Evolutionary conservation across 2,113 vertebrate genomes (phyloP), one percentile per base, ranked within the genome.

Genomic region (Gambusia holbrooki): DNA sequence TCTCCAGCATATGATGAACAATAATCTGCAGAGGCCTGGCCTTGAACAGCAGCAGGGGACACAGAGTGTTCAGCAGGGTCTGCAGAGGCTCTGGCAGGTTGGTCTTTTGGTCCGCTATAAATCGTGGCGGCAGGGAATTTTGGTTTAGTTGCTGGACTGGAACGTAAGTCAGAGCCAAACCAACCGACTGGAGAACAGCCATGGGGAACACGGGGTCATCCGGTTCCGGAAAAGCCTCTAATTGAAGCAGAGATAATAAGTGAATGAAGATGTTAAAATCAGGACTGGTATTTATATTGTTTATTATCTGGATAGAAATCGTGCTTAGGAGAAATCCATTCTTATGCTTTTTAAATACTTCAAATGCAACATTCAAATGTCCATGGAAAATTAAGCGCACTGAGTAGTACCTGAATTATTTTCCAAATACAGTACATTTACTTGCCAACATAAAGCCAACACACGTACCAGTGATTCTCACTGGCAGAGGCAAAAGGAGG

Each of bases 21-120:
- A 96, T 90, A 65, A 98, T 92, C 87, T 99, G 98, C 72, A 98
- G 95, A 28, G 97, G 95, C 62, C 97, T 94, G 76, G 96, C 95
- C 85, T 93, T 93, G 86, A 96, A 97, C 74, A 98, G 95, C 70
- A 99, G 90, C 84, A 98, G 83, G 0, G 98, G 97, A 54, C 93
- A 94, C 48, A 99, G 87, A 0, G 96, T 98, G 80, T 98, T 98
- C 68, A 99, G 92, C 13, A 98, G 92, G 6, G 96, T 97, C 92
- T 99, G 98, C 6, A 97, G 92, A 27, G 94, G 77, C 58, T 96
- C 96, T 1, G 97, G 95, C 66, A 99, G 94, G 92, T 96, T 96
- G 29, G 96, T 96, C 74, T 93, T 96, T 85, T 98, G 97, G 87
- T 95, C 95, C 32, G 94, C 95, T 68, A 96, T 89, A 88, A 97